A percentile compares a stretch with the other conserved stretches of the same genome.
Conservation (phyloP, 1,140 invertebrate genomes). For the Hylaeus anthracinus region DNA sequence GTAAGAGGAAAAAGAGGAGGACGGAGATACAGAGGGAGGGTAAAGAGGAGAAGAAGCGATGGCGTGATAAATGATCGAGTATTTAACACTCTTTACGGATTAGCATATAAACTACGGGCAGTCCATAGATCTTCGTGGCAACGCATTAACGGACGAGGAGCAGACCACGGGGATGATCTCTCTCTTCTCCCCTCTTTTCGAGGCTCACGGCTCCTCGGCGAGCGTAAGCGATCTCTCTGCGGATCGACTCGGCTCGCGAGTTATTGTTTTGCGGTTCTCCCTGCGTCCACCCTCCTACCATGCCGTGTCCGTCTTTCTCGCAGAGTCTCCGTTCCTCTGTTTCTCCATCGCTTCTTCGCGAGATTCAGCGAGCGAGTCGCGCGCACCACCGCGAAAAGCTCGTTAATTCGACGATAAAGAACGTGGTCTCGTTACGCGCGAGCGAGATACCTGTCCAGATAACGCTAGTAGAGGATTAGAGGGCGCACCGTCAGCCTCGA, state of each 20-base stretch:
- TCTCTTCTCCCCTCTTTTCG: slow-evolving; percentile 30
- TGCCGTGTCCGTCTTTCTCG: slow-evolving; percentile 8
- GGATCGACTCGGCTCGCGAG: slow-evolving; percentile 48
- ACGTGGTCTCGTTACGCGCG: slow-evolving; percentile 28
- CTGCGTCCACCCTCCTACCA: not conserved
- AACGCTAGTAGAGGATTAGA: slow-evolving; percentile 23
- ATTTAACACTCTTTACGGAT: slow-evolving; percentile 82
- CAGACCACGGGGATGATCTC: slow-evolving; percentile 70
- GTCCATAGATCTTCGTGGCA: slow-evolving; percentile 81
- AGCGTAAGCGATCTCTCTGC: slow-evolving; percentile 63
- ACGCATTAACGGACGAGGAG: slow-evolving; percentile 79
- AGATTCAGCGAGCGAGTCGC: not conserved
- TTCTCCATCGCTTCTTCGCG: not conserved
- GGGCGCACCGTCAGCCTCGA: not conserved
- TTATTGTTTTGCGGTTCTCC: slow-evolving; percentile 64
- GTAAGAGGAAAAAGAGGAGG: slow-evolving; percentile 17
- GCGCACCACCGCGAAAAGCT: slow-evolving; percentile 33
- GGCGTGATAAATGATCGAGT: slow-evolving; percentile 82
- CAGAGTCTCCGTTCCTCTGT: not conserved
- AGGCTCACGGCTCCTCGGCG: not conserved
- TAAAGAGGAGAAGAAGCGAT: slow-evolving; percentile 62
- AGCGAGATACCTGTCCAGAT: slow-evolving; percentile 34
- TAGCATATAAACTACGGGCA: slow-evolving; percentile 82
- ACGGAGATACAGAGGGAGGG: slow-evolving; percentile 14
- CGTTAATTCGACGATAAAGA: slow-evolving; percentile 61